These are phyloP conservation scores for Alexandromys oeconomus DNA, from an alignment of 2,797 vertebrate genomes.

Conservation along the genomic window DNA sequence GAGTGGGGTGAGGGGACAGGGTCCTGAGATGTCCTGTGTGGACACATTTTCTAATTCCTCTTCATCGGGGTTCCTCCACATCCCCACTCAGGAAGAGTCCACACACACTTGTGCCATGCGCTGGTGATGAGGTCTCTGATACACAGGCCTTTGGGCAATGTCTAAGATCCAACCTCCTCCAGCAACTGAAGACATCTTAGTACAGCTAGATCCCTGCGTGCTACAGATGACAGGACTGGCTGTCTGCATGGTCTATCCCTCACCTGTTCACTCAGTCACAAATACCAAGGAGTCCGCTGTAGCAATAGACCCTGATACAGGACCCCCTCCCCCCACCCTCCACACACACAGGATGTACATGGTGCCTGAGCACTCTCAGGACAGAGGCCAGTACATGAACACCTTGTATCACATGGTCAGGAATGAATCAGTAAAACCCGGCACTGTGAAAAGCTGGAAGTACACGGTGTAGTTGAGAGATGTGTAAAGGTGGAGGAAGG, in stretches of 20 bases:
- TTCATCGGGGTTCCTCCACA: neutral
- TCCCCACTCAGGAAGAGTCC: neutral
- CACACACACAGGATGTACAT: neutral
- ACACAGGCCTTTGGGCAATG: neutral
- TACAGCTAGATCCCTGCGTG: neutral
- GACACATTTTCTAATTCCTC: neutral
- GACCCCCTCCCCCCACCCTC: too few species aligned
- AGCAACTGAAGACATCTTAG: neutral
- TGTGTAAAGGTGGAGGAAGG: neutral
- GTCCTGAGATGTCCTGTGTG: neutral
- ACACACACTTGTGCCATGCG: fast-evolving
- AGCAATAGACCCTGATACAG: neutral
- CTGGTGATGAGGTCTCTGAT: neutral
- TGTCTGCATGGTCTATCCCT: neutral
- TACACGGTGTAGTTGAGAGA: fast-evolving
- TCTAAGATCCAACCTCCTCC: neutral
- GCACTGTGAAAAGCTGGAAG: neutral
- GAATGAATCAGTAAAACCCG: neutral
- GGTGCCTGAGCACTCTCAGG: neutral
- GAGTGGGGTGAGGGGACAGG: too few species aligned
- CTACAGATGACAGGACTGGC: neutral
- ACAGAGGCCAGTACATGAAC: neutral
- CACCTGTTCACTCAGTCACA: neutral
- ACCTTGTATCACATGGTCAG: neutral
- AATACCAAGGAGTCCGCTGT: neutral